A percentile compares a stretch with the other conserved stretches of the same genome.
Conservation (phyloP, 2,113 vertebrate genomes). For the Fulmarus glacialis region DNA sequence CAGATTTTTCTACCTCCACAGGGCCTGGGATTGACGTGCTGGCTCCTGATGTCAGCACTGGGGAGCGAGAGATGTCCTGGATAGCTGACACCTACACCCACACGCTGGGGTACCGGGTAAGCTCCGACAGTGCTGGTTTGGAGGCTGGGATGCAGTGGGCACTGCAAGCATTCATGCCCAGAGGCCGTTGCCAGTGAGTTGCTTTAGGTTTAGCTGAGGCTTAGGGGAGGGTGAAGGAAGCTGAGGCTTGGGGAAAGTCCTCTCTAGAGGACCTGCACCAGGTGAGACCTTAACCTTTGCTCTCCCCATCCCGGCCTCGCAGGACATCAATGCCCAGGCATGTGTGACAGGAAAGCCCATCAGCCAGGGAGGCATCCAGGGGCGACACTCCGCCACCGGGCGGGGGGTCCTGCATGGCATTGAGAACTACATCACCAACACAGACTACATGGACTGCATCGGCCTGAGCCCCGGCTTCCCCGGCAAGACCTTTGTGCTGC, state of each 20-base stretch:
- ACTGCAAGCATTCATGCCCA: neutral
- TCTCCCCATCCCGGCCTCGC: neutral
- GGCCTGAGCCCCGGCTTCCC: neutral
- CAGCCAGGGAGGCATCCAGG: neutral
- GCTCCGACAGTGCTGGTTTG: neutral
- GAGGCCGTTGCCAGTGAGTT: neutral
- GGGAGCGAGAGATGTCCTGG: conserved; percentile 90
- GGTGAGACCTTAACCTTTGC: neutral
- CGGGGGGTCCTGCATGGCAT: neutral
- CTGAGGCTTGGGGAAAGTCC: neutral
- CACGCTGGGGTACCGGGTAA: conserved; percentile 81
- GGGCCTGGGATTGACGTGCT: conserved; percentile 87
- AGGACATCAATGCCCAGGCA: neutral
- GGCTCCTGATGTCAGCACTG: conserved; percentile 86
- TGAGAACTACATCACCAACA: neutral
- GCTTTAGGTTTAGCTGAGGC: neutral
- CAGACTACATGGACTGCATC: neutral
- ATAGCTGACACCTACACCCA: conserved; percentile 85
- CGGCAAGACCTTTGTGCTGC: neutral
- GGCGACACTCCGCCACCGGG: neutral
- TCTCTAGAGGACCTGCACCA: neutral
- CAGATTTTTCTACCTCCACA: neutral
- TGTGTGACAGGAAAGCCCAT: neutral
- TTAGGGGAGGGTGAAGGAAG: neutral
- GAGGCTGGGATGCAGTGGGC: neutral